Base-by-base conservation (phyloP, 35 echinoderm and acorn worm genomes). In the Anneissia japonica region DNA sequence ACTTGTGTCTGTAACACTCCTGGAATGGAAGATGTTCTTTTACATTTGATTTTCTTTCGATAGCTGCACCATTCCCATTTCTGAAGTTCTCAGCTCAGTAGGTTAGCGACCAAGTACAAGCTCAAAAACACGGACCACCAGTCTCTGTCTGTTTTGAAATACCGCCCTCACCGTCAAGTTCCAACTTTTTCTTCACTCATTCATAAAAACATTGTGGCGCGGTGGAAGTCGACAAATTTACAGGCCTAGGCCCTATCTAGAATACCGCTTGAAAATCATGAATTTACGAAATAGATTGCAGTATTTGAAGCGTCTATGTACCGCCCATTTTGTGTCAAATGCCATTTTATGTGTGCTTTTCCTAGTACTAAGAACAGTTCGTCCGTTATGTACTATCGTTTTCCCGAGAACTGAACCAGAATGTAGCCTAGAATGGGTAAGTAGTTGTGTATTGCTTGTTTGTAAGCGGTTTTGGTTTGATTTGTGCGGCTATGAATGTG, bases 401-500 rank as follows among this genome's bases (percentile, higher is more conserved):
- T 97, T 97, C 38, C 81, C 91, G 21, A 32, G 84, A 56, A 72
- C n/a, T 5, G 89, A 90, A 28, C 77, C 89, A 46, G 91, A 89
- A 41, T 97, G 94, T 46, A 37, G 36, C 21, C 40, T 97, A 9
- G 73, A 80, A 30, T 97, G 94, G 94, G 94, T 97, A 92, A 89
- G 90, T 29, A 29, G 26, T 39, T 26, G 36, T 37, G 10, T 39
- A 16, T 64, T 64, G 26, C 2, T 64, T 64, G 21, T 64, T 64
- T 64, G 10, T 4, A 43, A 43, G 9, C 51, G 19, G 36, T 0
- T 32, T 35, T 17, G 32, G 13, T 10, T 12, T 37, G 0, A 77
- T 77, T 6, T 77, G 0, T 77, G 76, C 0, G 3, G 76, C 36
- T 11, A n/a, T 77, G 3, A 77, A n/a, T n/a, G n/a, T n/a, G n/a